Evolutionary conservation across 1,140 invertebrate genomes (phyloP).

Genomic region (Pseudachorutes palmiensis): DNA sequence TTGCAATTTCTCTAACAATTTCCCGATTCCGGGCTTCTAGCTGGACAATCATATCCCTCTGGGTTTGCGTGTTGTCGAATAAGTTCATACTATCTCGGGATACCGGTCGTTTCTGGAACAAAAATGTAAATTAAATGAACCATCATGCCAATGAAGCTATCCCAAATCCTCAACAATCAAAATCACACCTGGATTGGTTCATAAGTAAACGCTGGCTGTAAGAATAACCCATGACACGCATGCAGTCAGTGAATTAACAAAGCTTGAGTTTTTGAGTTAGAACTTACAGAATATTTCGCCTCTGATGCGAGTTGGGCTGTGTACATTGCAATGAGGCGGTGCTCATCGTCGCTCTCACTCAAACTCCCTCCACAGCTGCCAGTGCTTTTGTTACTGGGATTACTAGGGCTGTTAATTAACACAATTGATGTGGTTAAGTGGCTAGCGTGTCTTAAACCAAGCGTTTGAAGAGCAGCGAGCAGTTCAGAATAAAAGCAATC

Average conservation of each 20-base stretch:
- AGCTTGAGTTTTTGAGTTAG: too few species aligned
- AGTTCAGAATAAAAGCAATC: too few species aligned
- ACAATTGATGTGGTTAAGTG: too few species aligned
- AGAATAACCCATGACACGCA: neutral
- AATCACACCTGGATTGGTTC: conserved; percentile 6
- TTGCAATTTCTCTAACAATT: conserved; percentile 92
- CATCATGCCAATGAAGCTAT: neutral
- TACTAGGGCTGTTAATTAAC: conserved; percentile 14
- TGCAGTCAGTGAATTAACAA: neutral
- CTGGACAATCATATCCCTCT: conserved; percentile 86
- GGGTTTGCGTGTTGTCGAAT: conserved; percentile 72
- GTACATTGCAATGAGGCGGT: conserved; percentile 90
- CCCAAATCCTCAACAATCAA: neutral
- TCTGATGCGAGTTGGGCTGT: conserved; percentile 87
- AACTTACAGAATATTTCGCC: conserved; percentile 69
- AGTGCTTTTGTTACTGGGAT: conserved; percentile 36
- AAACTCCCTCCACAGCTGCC: conserved; percentile 45
- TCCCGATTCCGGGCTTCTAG: conserved; percentile 94
- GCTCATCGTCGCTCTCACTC: conserved; percentile 77
- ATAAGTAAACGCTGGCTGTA: conserved; percentile 13
- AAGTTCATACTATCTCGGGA: conserved; percentile 63
- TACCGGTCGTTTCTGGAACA: conserved; percentile 52
- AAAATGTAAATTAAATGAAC: conserved; percentile 30
- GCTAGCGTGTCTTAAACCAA: conserved; percentile 33
- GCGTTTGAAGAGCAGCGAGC: too few species aligned